These are phyloP conservation scores for Ormyrus rosae DNA, from an alignment of 2,888 invertebrate species.

Conservation along the genomic window DNA sequence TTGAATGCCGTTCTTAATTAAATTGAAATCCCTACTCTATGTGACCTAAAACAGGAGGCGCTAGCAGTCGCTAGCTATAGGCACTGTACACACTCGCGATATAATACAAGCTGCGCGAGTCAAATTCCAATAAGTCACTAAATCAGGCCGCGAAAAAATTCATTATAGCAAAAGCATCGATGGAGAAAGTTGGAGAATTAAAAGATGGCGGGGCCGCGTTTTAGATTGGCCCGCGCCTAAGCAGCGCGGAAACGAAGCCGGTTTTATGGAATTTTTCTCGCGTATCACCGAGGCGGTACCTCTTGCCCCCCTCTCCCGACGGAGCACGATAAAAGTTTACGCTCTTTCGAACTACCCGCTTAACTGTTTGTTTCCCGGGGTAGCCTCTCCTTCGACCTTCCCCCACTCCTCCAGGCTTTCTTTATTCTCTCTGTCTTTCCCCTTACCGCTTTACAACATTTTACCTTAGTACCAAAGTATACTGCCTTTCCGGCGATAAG, in stretches of 20 bases:
- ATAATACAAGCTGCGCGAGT: not conserved
- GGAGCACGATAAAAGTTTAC: slow-evolving; percentile 57
- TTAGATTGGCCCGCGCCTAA: no score
- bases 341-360: slow-evolving; percentile 55
- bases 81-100: not conserved
- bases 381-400: slow-evolving; percentile 3
- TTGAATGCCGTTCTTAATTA: slow-evolving; percentile 59
- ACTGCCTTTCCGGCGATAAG: slow-evolving; percentile 44
- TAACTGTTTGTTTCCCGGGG: slow-evolving; percentile 54
- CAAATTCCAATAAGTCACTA: slow-evolving; percentile 37
- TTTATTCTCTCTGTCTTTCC: slow-evolving; percentile 35
- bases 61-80: not conserved
- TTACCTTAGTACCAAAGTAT: slow-evolving; percentile 47
- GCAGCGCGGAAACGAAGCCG: slow-evolving; percentile 13
- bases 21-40: slow-evolving; percentile 55
- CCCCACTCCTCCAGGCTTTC: slow-evolving; percentile 6
- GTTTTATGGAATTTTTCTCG: slow-evolving; percentile 51
- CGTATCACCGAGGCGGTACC: slow-evolving; percentile 33
- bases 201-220: no score
- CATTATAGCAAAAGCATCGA: slow-evolving; percentile 11
- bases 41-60: slow-evolving; percentile 29
- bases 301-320: slow-evolving; percentile 12
- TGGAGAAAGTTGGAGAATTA: not conserved
- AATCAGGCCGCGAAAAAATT: slow-evolving; percentile 15
- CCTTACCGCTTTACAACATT: slow-evolving; percentile 49